phyloP scores from a whole-genome alignment of 2,888 invertebrate species.

The Steinernema carpocapsae region DNA sequence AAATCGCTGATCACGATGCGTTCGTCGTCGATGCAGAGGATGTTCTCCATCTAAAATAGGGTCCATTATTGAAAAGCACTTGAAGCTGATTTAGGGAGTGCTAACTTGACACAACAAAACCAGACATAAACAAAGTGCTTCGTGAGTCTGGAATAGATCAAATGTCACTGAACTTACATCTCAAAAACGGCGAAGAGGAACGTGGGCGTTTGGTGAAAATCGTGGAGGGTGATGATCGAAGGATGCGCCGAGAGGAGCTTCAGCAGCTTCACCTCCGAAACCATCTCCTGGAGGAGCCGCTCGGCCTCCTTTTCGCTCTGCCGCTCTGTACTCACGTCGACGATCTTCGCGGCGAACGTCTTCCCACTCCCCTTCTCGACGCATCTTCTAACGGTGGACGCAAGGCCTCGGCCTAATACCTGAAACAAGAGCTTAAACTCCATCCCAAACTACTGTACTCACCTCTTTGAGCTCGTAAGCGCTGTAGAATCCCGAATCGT shows the following conservation, averaged over 20 bases:
- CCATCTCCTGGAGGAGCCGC: conserved; percentile 82
- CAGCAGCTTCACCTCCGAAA: conserved; percentile 90
- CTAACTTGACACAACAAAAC: too few relatives aligned
- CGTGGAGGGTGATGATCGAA: conserved; percentile 95
- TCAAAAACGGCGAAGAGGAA: conserved; percentile 97
- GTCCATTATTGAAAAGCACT: too few relatives aligned
- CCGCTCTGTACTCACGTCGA: conserved; percentile 65
- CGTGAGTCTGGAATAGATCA: too few relatives aligned
- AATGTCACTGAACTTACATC: too few relatives aligned
- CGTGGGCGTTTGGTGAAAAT: conserved; percentile 95
- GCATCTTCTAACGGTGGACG: conserved; percentile 93
- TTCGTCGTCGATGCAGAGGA: conserved; percentile 83
- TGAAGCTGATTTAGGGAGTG: too few relatives aligned
- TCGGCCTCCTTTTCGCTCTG: conserved; percentile 67
- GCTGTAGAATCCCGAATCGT: conserved; percentile 62
- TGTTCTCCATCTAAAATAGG: conserved; percentile 96
- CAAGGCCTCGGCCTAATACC: conserved; percentile 79
- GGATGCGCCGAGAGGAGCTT: conserved; percentile 81
- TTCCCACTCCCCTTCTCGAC: conserved; percentile 93
- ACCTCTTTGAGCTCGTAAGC: conserved; percentile 66
- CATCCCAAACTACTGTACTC: conserved; percentile 34
- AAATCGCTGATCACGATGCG: conserved; percentile 99
- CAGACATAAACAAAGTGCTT: too few relatives aligned
- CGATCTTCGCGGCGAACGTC: conserved; percentile 91
- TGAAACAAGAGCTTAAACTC: conserved; percentile 13